Conservation (phyloP, 1,140 invertebrate species). For the Conus betulinus region DNA sequence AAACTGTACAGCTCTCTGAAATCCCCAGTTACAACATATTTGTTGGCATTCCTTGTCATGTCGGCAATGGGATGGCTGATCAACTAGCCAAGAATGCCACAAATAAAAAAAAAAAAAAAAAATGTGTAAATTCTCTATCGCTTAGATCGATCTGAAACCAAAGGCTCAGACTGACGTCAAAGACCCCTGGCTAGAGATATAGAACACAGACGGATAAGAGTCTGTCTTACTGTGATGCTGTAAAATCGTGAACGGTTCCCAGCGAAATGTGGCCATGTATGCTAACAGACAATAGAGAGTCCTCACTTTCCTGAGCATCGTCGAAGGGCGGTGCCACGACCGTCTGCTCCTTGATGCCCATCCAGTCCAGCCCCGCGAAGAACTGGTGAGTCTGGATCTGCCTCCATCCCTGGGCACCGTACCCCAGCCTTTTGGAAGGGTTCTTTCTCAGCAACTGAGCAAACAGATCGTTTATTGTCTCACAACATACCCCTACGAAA, state of each 20-base stretch:
- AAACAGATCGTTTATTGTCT: not conserved
- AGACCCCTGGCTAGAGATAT: not conserved
- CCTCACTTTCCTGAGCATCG: constrained; percentile 9
- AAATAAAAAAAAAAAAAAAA: too few species aligned
- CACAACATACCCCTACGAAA: too few species aligned
- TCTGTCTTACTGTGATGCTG: too few species aligned
- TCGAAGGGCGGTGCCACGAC: not conserved
- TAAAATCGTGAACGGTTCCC: not conserved
- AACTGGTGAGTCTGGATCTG: constrained; percentile 22
- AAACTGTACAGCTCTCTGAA: too few species aligned
- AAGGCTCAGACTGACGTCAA: not conserved
- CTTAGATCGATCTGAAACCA: too few species aligned
- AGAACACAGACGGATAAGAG: not conserved
- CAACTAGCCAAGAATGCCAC: too few species aligned
- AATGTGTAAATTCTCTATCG: too few species aligned
- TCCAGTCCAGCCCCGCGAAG: constrained; percentile 13
- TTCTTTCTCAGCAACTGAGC: constrained; percentile 12
- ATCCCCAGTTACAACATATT: too few species aligned
- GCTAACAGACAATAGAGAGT: not conserved
- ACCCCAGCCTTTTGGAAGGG: constrained; percentile 21
- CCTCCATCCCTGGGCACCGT: not conserved
- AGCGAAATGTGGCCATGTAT: not conserved
- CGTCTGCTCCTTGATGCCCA: not conserved
- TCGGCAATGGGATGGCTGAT: too few species aligned
- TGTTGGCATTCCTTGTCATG: too few species aligned